Evolutionary conservation across 1,140 invertebrate genomes (phyloP), one percentile per base, ranked within the genome.

Genomic region (Tachypleus tridentatus): DNA sequence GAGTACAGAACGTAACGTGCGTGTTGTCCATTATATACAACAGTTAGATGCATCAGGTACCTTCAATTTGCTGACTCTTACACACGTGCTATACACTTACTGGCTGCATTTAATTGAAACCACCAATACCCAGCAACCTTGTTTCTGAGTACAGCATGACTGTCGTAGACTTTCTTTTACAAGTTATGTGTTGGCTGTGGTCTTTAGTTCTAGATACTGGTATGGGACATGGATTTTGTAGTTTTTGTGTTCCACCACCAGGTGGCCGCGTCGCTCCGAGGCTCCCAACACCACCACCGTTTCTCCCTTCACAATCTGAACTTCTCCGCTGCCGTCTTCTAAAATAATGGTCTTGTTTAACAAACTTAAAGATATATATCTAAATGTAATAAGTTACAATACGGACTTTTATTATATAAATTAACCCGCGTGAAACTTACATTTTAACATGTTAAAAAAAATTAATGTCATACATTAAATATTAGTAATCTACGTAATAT

Each of bases 161-260:
- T 29, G 29, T 29, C 29, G 0, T 29, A 29, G 2, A 29, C 29
- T 29, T 29, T 29, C 29, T 29, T 29, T 29, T 29, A 29, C 29
- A 29, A 29, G 29, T 29, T 29, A 29, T 29, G 29, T 29, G 5
- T 57, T 29, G 5, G 56, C 9, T 5, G 6, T 29, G 56, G 56
- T 10, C 47, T 57, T 57, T 57, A 88, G 77, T 74, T 89, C 87
- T 78, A 91, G 82, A 76, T 86, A 89, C 75, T 91, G 88, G 77
- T 88, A 91, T 58, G 89, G 89, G 62, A 92, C 87, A 74, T 91
- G 87, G 59, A 88, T 79, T 62, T 82, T 88, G 67, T 82, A 80
- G 71, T 86, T 87, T 76, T 86, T 87, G 74, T 89, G 85, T 73
- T 91, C 87, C 10, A 91, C 88, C 59, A 90, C 79, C 60, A 92